Conservation (phyloP, 1,140 invertebrate species). For the Calliphora vicina region DNA sequence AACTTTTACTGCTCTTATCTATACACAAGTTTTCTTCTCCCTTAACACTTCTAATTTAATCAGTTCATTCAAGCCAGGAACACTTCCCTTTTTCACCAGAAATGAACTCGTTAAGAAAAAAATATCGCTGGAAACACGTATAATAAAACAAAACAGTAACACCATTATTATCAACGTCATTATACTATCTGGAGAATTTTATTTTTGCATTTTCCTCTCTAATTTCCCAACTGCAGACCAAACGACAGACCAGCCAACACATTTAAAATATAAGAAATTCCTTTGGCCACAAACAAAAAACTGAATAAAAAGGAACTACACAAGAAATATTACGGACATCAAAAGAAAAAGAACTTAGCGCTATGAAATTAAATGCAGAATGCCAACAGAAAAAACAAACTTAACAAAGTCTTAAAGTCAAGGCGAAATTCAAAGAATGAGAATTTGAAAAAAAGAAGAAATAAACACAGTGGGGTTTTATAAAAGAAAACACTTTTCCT, state of each 20-base stretch:
- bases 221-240: background rate
- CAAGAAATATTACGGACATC: background rate
- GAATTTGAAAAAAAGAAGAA: background rate
- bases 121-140: no score
- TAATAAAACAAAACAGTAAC: background rate
- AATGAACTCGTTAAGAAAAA: no score
- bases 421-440: background rate
- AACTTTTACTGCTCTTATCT: no score
- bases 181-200: background rate
- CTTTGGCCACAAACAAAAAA: background rate
- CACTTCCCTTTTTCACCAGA: no score
- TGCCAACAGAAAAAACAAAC: background rate
- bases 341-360: background rate
- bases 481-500: background rate
- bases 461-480: background rate
- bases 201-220: background rate
- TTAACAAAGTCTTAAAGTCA: background rate
- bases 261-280: background rate
- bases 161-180: background rate
- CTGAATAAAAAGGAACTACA: background rate
- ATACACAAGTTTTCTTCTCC: no score
- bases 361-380: background rate
- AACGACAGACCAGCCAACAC: no score
- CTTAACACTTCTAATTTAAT: no score
- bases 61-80: no score